Conservation (phyloP, 35 echinoderm and acorn worm species). For the Ophiothrix spiculata region DNA sequence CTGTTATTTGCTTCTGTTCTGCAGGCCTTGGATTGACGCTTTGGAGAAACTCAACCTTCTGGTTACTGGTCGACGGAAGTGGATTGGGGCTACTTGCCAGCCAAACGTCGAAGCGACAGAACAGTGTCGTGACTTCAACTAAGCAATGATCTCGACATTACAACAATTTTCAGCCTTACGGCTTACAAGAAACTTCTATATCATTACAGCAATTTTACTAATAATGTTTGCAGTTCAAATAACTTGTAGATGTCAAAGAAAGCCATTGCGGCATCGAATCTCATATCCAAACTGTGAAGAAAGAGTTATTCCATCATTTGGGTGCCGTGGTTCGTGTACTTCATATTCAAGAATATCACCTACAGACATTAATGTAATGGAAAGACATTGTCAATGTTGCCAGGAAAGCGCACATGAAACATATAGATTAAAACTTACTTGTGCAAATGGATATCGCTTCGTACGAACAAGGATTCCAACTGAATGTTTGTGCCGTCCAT, state of each 20-base stretch:
- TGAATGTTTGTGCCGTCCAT: not conserved
- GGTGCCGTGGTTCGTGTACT: not conserved
- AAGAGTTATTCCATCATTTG: not conserved
- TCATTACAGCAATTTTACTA: not conserved
- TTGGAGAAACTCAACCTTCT: no score
- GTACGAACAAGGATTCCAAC: not conserved
- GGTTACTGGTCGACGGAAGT: no score
- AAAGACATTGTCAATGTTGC: not conserved
- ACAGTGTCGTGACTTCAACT: no score
- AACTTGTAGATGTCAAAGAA: not conserved
- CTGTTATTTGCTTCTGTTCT: no score
- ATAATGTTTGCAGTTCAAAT: not conserved
- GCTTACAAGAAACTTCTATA: not conserved
- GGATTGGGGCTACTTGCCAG: no score
- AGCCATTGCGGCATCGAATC: not conserved
- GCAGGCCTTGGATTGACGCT: no score
- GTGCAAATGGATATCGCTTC: not conserved
- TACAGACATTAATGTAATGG: not conserved
- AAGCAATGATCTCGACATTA: not conserved
- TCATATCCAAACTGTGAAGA: not conserved
- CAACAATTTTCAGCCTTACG: not conserved
- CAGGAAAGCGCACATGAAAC: not conserved
- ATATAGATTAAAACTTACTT: not conserved
- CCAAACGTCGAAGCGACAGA: no score
- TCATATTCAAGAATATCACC: not conserved